Evolutionary conservation across 1,140 invertebrate species (phyloP).

Genomic region (Oscheius sp.): DNA sequence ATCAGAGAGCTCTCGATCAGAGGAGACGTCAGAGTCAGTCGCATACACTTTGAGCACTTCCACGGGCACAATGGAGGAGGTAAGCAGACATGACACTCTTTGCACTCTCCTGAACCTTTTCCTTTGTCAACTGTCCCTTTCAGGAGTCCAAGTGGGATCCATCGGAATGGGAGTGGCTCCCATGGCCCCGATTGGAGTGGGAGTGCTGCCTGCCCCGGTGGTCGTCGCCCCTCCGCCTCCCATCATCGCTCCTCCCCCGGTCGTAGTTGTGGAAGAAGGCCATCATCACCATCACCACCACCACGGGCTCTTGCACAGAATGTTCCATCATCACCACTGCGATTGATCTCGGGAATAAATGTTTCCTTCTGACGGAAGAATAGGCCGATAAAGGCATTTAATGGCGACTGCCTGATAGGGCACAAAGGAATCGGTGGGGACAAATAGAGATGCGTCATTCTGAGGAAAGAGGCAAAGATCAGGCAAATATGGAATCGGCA

Average conservation of each 20-base stretch:
- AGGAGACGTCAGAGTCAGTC: conserved; percentile 30
- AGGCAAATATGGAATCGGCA: too few relatives aligned
- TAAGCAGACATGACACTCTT: too few relatives aligned
- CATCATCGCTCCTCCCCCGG: background rate
- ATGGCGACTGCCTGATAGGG: too few relatives aligned
- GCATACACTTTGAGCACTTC: conserved; percentile 40
- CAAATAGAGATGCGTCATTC: too few relatives aligned
- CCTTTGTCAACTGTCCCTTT: background rate
- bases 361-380: too few relatives aligned
- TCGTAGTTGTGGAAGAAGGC: conserved; percentile 15
- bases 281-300: conserved; percentile 22
- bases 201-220: background rate
- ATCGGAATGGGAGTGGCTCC: background rate
- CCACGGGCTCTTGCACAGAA: conserved; percentile 8
- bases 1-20: conserved; percentile 30
- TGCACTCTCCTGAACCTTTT: background rate
- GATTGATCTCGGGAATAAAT: too few relatives aligned
- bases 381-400: too few relatives aligned
- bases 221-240: background rate
- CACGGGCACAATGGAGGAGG: conserved; percentile 38
- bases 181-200: background rate
- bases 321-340: conserved; percentile 28
- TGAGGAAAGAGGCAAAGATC: too few relatives aligned
- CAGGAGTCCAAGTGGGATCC: background rate
- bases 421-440: too few relatives aligned